Conservation (phyloP, 2,113 vertebrate genomes). For the Mirza zaza region DNA sequence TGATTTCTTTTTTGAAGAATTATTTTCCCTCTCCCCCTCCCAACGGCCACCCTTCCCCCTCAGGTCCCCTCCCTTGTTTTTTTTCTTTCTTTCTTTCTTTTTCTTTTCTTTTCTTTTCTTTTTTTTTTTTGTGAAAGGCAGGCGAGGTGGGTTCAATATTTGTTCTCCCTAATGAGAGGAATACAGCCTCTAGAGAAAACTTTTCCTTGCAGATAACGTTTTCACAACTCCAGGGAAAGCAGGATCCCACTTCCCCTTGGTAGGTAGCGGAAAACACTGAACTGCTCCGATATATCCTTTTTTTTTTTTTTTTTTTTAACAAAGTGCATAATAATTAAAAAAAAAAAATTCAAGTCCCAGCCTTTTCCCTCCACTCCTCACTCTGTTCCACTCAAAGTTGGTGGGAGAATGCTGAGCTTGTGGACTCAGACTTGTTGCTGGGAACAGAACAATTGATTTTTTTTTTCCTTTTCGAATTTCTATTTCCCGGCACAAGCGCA, state of each 20-base stretch:
- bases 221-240: neutral
- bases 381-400: neutral
- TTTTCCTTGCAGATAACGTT: slow-evolving; percentile 35
- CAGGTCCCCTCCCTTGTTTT: slow-evolving; percentile 40
- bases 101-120: neutral
- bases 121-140: slow-evolving; percentile 38
- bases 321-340: neutral
- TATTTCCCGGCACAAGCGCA: neutral
- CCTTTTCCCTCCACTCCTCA: neutral
- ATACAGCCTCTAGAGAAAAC: slow-evolving; percentile 45
- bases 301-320: neutral
- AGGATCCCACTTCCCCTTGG: neutral
- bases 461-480: neutral
- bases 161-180: slow-evolving; percentile 55
- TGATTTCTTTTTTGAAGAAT: slow-evolving; percentile 76
- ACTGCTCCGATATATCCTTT: neutral
- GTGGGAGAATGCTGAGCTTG: neutral
- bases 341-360: neutral
- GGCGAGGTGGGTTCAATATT: slow-evolving; percentile 66
- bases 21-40: slow-evolving; percentile 64
- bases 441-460: neutral
- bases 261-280: neutral
- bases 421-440: slow-evolving; percentile 73
- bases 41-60: slow-evolving; percentile 8
- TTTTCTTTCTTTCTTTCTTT: neutral